Evolutionary conservation across 2,888 invertebrate genomes (phyloP).

Genomic region (Melinopterus prodromus): DNA sequence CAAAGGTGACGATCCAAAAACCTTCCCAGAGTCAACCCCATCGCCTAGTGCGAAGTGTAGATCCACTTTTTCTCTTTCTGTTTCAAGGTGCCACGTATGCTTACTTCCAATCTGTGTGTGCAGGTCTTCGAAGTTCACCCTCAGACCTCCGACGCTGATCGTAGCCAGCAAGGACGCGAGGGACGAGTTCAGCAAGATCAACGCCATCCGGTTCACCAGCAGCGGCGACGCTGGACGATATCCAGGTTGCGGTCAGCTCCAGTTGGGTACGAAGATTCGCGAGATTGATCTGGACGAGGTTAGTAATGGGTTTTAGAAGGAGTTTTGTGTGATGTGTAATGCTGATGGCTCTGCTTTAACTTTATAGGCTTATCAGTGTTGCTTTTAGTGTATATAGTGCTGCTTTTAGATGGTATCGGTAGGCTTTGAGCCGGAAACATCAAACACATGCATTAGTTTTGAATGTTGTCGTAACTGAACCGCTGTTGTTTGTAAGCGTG

Average conservation of each 20-base stretch:
- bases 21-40: background rate
- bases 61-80: background rate
- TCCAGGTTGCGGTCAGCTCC: background rate
- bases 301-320: background rate
- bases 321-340: background rate
- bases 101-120: constrained; percentile 4
- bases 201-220: background rate
- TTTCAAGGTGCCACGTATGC: constrained; percentile 4
- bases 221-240: background rate
- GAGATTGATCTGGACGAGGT: background rate
- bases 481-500: background rate
- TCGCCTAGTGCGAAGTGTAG: background rate
- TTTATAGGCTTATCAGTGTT: background rate
- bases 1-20: background rate
- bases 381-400: background rate
- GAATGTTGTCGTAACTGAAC: background rate
- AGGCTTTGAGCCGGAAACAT: background rate
- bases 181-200: background rate
- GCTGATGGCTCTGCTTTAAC: background rate
- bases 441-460: background rate
- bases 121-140: background rate
- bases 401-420: background rate
- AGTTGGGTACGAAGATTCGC: background rate
- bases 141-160: background rate
- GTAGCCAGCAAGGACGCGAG: background rate